phyloP scores from a whole-genome alignment of 2,113 vertebrate species.

The Pterocles orientalis region DNA sequence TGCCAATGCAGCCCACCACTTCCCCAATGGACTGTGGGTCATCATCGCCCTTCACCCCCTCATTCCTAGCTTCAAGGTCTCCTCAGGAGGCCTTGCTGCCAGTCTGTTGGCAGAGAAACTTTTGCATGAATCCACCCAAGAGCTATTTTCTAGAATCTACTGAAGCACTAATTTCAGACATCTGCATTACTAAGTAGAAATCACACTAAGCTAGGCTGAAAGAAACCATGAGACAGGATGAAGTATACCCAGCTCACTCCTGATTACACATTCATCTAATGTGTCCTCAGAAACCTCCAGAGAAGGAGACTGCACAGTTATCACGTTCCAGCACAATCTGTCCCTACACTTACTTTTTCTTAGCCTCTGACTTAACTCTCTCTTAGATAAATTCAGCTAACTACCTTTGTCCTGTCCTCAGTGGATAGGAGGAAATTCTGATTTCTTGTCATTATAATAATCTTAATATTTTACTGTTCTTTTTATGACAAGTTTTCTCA shows the following conservation, averaged over 20 bases:
- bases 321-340: conserved; percentile 53
- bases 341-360: not conserved
- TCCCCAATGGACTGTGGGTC: not conserved
- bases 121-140: not conserved
- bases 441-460: not conserved
- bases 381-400: not conserved
- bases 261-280: conserved; percentile 59
- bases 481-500: not conserved
- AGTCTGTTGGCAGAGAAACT: not conserved
- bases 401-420: not conserved
- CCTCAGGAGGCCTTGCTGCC: not conserved
- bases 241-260: conserved; percentile 37
- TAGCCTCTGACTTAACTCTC: conserved; percentile 12
- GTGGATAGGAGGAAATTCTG: not conserved
- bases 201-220: conserved; percentile 32
- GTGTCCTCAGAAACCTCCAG: conserved; percentile 45
- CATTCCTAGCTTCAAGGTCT: not conserved
- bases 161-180: conserved; percentile 39
- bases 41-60: not conserved
- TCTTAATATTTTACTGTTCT: not conserved
- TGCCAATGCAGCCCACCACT: not conserved
- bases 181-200: conserved; percentile 58
- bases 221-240: conserved; percentile 44
- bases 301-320: conserved; percentile 51
- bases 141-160: not conserved